A percentile compares a stretch with the other conserved stretches of the same genome.
Evolutionary conservation across 2,113 vertebrate genomes (phyloP).

Genomic region (Variabilichromis moorii): DNA sequence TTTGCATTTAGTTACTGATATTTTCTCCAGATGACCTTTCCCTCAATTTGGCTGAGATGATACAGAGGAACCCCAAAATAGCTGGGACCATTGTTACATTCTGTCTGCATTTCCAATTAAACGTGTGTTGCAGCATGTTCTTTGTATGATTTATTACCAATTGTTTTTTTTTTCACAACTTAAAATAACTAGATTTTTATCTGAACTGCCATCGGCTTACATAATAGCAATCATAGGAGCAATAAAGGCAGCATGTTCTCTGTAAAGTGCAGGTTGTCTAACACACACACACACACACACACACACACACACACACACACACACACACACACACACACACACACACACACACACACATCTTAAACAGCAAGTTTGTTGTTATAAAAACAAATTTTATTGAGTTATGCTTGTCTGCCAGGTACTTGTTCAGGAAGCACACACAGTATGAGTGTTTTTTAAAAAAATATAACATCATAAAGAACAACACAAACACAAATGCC

Average conservation of each 20-base stretch:
- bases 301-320: neutral
- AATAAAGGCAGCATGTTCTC: neutral
- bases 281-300: neutral
- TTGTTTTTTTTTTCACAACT: neutral
- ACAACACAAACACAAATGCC: neutral
- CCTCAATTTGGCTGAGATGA: neutral
- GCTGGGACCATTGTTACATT: neutral
- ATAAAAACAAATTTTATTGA: neutral
- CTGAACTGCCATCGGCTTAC: neutral
- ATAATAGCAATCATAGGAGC: neutral
- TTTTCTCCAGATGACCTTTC: neutral
- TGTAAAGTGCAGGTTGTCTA: neutral
- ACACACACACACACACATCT: too few relatives aligned
- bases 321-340: neutral
- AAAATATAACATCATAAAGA: neutral
- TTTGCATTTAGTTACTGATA: neutral
- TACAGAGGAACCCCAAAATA: neutral
- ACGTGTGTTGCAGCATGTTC: neutral
- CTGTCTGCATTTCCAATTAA: neutral
- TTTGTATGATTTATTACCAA: neutral
- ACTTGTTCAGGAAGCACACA: neutral
- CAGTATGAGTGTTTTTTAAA: neutral
- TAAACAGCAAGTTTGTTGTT: neutral
- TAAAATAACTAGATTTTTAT: neutral
- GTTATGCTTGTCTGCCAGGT: neutral